These are phyloP conservation scores for Zosterops hypoxanthus DNA, from an alignment of 2,113 vertebrate genomes.

Conservation along the genomic window DNA sequence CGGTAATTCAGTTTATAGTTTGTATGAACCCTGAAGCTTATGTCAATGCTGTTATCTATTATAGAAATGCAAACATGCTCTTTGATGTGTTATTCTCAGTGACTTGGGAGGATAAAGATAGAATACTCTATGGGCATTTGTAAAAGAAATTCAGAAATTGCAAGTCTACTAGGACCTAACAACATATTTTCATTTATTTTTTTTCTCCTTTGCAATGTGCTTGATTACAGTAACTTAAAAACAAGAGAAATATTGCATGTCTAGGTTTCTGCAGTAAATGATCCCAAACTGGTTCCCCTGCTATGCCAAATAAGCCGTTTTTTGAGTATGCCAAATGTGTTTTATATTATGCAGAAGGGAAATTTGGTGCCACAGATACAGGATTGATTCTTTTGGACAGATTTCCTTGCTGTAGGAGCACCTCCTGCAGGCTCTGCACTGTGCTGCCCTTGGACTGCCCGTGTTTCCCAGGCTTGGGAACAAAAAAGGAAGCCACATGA, in stretches of 20 bases:
- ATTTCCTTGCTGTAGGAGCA: constrained; percentile 43
- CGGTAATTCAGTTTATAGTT: constrained; percentile 76
- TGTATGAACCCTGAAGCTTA: constrained; percentile 76
- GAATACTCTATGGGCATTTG: constrained; percentile 68
- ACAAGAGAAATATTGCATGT: not conserved
- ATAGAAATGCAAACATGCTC: constrained; percentile 77
- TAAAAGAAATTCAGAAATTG: constrained; percentile 67
- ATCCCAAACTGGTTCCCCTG: not conserved
- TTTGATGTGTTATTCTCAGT: constrained; percentile 82
- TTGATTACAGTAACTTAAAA: constrained; percentile 39
- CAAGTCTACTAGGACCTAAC: constrained; percentile 52
- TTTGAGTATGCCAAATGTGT: not conserved
- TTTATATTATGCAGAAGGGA: not conserved
- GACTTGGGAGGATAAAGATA: constrained; percentile 72
- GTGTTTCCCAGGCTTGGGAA: not conserved
- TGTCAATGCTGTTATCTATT: constrained; percentile 80
- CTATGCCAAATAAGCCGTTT: not conserved
- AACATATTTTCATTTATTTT: constrained; percentile 30
- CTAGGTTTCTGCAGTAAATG: not conserved
- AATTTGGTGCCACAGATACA: not conserved
- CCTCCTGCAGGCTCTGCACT: constrained; percentile 24
- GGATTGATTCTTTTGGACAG: not conserved
- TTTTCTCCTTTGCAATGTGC: constrained; percentile 1
- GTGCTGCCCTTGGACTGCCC: not conserved
- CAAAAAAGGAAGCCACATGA: not conserved